A percentile compares a stretch with the other conserved stretches of the same genome.
These are phyloP conservation scores for Campopleginae sp. DNA, from an alignment of 2,888 invertebrate species.

Conservation along the genomic window DNA sequence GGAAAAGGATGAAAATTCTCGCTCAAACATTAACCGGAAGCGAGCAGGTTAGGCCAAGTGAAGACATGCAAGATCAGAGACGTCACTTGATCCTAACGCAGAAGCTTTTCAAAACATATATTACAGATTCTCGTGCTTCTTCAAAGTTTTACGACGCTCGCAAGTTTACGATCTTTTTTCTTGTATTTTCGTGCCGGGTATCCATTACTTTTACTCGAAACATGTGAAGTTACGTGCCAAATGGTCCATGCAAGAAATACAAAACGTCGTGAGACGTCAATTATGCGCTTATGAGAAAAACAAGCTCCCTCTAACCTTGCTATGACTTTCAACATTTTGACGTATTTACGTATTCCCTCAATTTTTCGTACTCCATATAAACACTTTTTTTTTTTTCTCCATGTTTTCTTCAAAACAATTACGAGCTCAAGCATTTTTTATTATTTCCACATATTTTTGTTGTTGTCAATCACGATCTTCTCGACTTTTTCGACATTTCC, in stretches of 20 bases:
- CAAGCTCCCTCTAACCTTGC: neutral
- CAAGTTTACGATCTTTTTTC: neutral
- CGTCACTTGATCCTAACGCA: conserved; percentile 7
- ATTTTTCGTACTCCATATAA: neutral
- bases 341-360: neutral
- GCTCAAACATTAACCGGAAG: neutral
- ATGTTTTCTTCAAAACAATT: neutral
- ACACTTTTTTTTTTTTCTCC: neutral
- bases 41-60: conserved; percentile 20
- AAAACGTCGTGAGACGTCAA: conserved; percentile 1
- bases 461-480: neutral
- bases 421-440: neutral
- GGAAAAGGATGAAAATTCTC: neutral
- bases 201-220: neutral
- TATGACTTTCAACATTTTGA: neutral
- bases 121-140: conserved; percentile 7
- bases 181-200: neutral
- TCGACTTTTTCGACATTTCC: neutral
- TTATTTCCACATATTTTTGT: neutral
- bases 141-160: conserved; percentile 12
- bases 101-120: conserved; percentile 18
- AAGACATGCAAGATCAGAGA: conserved; percentile 5
- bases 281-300: conserved; percentile 1
- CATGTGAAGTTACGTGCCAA: conserved; percentile 17
- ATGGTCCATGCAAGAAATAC: conserved; percentile 7